phyloP scores from a whole-genome alignment of 2,888 invertebrate species.

The Choreutis nemorana region DNA sequence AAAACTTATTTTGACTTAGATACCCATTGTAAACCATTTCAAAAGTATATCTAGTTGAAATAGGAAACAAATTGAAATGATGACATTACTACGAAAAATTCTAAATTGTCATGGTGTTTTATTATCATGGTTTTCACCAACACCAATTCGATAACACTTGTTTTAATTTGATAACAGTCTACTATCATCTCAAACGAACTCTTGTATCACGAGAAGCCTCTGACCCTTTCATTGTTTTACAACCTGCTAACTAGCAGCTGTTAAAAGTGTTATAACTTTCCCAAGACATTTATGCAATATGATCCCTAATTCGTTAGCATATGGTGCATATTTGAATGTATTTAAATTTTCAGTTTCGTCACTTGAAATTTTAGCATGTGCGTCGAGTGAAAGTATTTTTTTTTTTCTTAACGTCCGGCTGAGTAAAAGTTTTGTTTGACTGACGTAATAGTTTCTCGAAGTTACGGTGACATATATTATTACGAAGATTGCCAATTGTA shows the following conservation, averaged over 20 bases:
- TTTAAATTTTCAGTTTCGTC: conserved; percentile 13
- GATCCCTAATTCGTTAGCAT: conserved; percentile 8
- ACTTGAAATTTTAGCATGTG: conserved; percentile 18
- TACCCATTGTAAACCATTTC: too few species aligned
- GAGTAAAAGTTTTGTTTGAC: conserved; percentile 50
- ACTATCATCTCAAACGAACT: conserved; percentile 14
- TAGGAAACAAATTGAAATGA: too few species aligned
- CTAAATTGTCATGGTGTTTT: conserved; percentile 1
- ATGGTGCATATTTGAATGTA: conserved; percentile 15
- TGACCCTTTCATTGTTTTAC: conserved; percentile 42
- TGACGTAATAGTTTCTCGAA: conserved; percentile 45
- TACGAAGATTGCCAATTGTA: too few species aligned
- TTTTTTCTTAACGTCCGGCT: conserved; percentile 49
- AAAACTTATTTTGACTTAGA: too few species aligned
- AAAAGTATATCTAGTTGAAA: too few species aligned
- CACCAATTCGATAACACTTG: not conserved
- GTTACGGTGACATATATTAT: conserved; percentile 26
- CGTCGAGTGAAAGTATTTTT: conserved; percentile 53
- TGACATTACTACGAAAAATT: too few species aligned
- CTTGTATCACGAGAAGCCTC: conserved; percentile 36
- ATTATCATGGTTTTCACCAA: not conserved
- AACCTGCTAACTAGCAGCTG: conserved; percentile 17
- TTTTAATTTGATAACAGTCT: conserved; percentile 1
- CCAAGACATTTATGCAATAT: conserved; percentile 7
- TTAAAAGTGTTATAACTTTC: conserved; percentile 11